Evolutionary conservation across 2,113 vertebrate species (phyloP).

Genomic region (Nesogale talazaci): DNA sequence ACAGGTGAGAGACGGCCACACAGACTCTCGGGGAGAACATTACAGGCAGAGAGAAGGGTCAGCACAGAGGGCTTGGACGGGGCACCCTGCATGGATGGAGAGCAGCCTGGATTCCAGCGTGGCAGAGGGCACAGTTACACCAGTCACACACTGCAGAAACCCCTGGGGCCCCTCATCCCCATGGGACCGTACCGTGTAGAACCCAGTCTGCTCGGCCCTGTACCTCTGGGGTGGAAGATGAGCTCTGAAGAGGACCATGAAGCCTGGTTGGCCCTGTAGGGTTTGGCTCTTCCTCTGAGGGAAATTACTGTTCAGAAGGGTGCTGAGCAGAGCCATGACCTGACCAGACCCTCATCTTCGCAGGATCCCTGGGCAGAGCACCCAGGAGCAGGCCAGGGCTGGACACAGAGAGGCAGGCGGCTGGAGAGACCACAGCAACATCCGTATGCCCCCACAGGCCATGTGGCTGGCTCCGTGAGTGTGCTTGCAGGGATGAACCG

Average conservation of each 20-base stretch:
- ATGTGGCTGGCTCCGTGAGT: background rate
- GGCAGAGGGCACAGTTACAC: background rate
- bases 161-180: rapidly evolving
- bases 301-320: background rate
- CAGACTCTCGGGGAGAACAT: background rate
- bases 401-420: conserved; percentile 25
- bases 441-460: background rate
- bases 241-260: background rate
- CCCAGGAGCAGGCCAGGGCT: background rate
- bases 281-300: conserved; percentile 45
- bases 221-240: background rate
- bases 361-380: no score
- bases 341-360: background rate
- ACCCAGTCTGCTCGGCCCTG: background rate
- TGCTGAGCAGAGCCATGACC: background rate
- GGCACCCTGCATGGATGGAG: background rate
- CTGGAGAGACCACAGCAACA: background rate
- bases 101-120: background rate
- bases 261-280: background rate
- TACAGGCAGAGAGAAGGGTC: background rate
- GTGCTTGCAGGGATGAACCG: background rate
- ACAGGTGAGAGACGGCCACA: background rate
- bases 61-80: background rate
- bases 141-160: background rate
- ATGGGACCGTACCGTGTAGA: background rate